Evolutionary conservation across 2,113 vertebrate genomes (phyloP).

Genomic region (rabbit (Oryctolagus cuniculus)): mOryCun1.1 NC_091442.1:68546501-68547000

Average conservation of each 20-base stretch:
- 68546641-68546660: not conserved
- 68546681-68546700: not conserved
- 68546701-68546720: not conserved
- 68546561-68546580: conserved; percentile 83
- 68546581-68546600: conserved; percentile 86
- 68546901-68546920: conserved; percentile 83
- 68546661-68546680: not conserved
- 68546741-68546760: not conserved
- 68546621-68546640: not conserved
- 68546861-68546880: conserved; percentile 91
- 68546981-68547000: not conserved
- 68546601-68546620: not conserved
- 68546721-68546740: conserved; percentile 6
- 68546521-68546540: conserved; percentile 84
- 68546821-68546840: conserved; percentile 92
- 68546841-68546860: conserved; percentile 93
- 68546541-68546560: conserved; percentile 82
- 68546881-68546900: conserved; percentile 84
- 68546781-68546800: conserved; percentile 89
- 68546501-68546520: conserved; percentile 88
- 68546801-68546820: conserved; percentile 90
- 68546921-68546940: conserved; percentile 88
- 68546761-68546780: conserved; percentile 72
- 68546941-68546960: conserved; percentile 83
- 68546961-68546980: conserved; percentile 84